These are phyloP conservation scores for Pardosa pseudoannulata DNA, from an alignment of 2,888 invertebrate species.

Conservation along the genomic window DNA sequence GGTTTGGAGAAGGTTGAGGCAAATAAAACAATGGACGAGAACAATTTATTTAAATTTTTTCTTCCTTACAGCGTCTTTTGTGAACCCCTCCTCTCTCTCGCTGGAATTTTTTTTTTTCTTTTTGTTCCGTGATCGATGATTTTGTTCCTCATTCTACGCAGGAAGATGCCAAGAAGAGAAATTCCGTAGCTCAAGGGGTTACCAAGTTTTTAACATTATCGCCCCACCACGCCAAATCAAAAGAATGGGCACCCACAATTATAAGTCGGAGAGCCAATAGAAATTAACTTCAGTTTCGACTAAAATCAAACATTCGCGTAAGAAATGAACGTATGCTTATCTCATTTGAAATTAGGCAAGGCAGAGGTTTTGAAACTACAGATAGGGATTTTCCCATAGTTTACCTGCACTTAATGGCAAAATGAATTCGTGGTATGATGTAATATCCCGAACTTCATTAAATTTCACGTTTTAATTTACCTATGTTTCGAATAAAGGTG, in stretches of 20 bases:
- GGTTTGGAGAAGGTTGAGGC: slow-evolving; percentile 15
- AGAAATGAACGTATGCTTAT: too few relatives aligned
- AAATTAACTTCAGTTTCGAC: too few relatives aligned
- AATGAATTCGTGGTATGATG: too few relatives aligned
- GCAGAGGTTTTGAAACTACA: too few relatives aligned
- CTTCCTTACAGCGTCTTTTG: slow-evolving; percentile 39
- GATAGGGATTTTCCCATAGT: too few relatives aligned
- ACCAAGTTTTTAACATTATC: slow-evolving; percentile 27
- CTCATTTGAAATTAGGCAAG: too few relatives aligned
- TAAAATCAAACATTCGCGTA: too few relatives aligned
- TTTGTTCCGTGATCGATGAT: slow-evolving; percentile 35
- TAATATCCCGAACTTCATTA: too few relatives aligned
- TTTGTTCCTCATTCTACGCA: slow-evolving; percentile 2
- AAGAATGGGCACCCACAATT: neutral
- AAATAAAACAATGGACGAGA: slow-evolving; percentile 44
- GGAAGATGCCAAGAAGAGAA: slow-evolving; percentile 8
- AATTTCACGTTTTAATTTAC: too few relatives aligned
- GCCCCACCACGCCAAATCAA: slow-evolving; percentile 9
- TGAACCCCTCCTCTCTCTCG: slow-evolving; percentile 7
- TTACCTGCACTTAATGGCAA: too few relatives aligned
- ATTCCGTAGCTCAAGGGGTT: slow-evolving; percentile 16
- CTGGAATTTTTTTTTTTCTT: slow-evolving; percentile 32
- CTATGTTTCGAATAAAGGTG: too few relatives aligned
- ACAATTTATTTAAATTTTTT: slow-evolving; percentile 53
- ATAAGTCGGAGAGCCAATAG: too few relatives aligned